Conservation (phyloP, 2,888 invertebrate species). For the Standfussiana lucernea region DNA sequence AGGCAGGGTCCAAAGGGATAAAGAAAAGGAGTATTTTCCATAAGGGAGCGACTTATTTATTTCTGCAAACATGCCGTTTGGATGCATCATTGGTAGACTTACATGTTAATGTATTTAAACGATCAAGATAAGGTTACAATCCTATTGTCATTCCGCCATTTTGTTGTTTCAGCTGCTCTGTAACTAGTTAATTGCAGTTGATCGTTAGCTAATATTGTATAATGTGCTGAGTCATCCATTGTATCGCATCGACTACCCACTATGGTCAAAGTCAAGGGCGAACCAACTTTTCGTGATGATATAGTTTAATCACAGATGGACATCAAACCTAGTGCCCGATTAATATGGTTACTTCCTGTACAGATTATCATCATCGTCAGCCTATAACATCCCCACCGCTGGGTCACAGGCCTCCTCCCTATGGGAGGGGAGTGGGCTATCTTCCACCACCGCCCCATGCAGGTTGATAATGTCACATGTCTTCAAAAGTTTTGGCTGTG, state of each 20-base stretch:
- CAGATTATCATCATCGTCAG: background rate
- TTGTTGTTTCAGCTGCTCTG: background rate
- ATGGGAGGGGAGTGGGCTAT: background rate
- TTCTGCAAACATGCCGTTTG: background rate
- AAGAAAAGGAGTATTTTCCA: background rate
- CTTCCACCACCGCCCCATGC: background rate
- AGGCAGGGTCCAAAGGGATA: background rate
- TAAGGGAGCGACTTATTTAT: background rate
- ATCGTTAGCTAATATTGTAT: conserved; percentile 16
- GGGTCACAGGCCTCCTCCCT: background rate
- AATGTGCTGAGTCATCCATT: conserved; percentile 1
- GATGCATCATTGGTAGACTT: background rate
- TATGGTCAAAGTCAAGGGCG: conserved; percentile 9
- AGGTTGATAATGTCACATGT: background rate
- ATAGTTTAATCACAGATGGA: background rate
- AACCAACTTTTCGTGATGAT: background rate
- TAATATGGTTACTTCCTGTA: conserved; percentile 1
- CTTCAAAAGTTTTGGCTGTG: background rate
- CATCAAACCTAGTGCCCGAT: background rate
- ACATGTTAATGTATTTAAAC: background rate
- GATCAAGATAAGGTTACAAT: background rate
- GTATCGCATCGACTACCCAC: background rate
- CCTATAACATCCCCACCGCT: background rate
- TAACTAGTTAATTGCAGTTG: conserved; percentile 9
- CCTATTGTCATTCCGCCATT: background rate